Percentiles rank a stretch among this genome's conserved stretches.
Evolutionary conservation across 2,113 vertebrate genomes (phyloP).

Genomic region (Albula goreensis): DNA sequence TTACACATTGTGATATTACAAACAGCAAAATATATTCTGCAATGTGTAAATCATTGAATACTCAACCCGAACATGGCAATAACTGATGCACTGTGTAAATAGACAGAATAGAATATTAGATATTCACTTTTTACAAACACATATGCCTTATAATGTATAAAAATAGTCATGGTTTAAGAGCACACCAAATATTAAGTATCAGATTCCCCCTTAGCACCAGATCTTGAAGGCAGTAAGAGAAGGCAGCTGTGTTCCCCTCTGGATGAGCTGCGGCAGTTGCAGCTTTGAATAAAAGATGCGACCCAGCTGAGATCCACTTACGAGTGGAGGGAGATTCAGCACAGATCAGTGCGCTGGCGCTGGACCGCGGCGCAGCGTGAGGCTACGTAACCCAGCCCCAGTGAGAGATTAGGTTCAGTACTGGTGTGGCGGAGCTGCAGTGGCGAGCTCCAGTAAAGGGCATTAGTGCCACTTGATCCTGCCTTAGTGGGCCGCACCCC

Average conservation of each 20-base stretch:
- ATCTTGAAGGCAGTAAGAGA: neutral
- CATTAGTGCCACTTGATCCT: constrained; percentile 54
- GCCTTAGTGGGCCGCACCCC: constrained; percentile 49
- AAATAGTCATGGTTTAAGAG: too few species aligned
- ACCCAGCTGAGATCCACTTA: neutral
- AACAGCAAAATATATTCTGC: too few species aligned
- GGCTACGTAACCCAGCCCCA: neutral
- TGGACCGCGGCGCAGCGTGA: neutral
- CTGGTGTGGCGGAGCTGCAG: constrained; percentile 22
- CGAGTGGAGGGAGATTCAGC: neutral
- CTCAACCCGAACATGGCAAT: too few species aligned
- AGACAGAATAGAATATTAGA: too few species aligned
- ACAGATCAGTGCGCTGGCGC: neutral
- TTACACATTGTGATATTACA: too few species aligned
- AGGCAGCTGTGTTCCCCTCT: neutral
- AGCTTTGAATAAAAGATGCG: constrained; percentile 12
- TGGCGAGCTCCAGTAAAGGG: constrained; percentile 36
- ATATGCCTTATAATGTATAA: too few species aligned
- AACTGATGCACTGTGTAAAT: too few species aligned
- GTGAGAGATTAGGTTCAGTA: constrained; percentile 32
- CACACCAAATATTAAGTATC: neutral
- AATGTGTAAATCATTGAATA: neutral
- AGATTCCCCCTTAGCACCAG: neutral
- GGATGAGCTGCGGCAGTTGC: neutral
- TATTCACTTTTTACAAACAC: too few species aligned